Evolutionary conservation across 30 jellyfish, hydroid and myxozoan genomes (phyloP).

Genomic region (Pelagia noctiluca): DNA sequence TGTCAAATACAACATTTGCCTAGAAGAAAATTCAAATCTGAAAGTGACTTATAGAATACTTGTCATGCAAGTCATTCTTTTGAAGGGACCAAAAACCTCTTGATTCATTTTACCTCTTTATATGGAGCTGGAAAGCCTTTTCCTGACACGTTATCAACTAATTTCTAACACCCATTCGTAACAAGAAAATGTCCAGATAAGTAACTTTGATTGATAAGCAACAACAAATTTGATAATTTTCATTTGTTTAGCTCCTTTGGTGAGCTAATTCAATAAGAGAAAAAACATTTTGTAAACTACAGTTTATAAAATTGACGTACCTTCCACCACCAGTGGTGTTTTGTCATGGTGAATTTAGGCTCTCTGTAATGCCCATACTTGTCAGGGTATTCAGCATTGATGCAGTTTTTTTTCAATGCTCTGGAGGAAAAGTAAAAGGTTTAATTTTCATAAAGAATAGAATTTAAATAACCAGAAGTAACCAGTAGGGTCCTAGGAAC

Average conservation of each 20-base stretch:
- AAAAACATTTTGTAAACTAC: neutral
- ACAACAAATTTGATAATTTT: no score
- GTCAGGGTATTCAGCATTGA: conserved; percentile 95
- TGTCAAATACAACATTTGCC: conserved; percentile 90
- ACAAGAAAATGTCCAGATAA: no score
- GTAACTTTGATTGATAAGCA: no score
- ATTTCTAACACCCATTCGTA: no score
- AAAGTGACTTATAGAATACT: neutral
- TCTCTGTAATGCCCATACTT: conserved; percentile 93
- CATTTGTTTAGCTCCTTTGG: no score
- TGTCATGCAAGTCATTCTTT: no score
- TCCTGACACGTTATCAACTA: no score
- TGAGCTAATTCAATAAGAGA: neutral
- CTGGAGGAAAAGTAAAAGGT: conserved; percentile 54
- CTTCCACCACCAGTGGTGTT: conserved; percentile 99
- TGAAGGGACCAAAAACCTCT: no score
- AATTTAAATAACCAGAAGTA: neutral
- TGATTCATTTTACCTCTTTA: no score
- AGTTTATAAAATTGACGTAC: conserved; percentile 26
- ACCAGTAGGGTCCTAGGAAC: no score
- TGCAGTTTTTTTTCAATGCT: conserved; percentile 71
- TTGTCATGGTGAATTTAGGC: conserved; percentile 90
- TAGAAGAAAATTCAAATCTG: conserved; percentile 5
- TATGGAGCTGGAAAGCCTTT: no score
- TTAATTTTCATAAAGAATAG: no score